Conservation (phyloP, 2,113 vertebrate genomes). For the Micronisus gabar region DNA sequence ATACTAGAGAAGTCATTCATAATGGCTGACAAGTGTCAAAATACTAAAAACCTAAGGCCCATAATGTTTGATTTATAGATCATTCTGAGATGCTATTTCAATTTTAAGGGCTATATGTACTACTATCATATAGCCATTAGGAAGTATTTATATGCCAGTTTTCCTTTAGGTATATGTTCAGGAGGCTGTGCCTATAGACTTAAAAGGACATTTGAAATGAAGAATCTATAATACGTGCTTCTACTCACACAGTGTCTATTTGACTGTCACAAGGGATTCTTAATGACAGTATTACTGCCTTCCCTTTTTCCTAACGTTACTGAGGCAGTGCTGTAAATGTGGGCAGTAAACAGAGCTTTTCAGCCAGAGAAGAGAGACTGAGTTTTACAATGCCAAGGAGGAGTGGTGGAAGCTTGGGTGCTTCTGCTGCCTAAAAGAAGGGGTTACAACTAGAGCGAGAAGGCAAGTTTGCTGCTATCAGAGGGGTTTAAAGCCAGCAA, state of each 20-base stretch:
- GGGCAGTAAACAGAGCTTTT: neutral
- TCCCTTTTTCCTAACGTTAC: neutral
- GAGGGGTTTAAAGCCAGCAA: neutral
- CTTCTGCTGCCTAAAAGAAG: neutral
- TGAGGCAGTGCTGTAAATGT: neutral
- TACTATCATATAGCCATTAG: neutral
- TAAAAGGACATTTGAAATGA: neutral
- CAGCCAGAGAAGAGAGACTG: neutral
- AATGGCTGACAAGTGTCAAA: neutral
- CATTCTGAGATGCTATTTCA: neutral
- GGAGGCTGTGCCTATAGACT: neutral
- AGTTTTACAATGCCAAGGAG: neutral
- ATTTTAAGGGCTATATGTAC: neutral
- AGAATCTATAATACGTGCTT: neutral
- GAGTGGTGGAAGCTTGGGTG: neutral
- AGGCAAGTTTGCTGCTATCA: neutral
- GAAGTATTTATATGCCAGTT: neutral
- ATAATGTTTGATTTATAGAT: neutral
- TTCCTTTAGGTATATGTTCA: neutral
- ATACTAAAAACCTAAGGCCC: neutral
- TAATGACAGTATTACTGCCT: neutral
- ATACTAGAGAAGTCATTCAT: neutral
- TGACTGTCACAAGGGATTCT: neutral
- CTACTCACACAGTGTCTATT: neutral
- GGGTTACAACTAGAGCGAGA: neutral